phyloP scores from a whole-genome alignment of 2,888 invertebrate genomes.

The Strigamia maritima region DNA sequence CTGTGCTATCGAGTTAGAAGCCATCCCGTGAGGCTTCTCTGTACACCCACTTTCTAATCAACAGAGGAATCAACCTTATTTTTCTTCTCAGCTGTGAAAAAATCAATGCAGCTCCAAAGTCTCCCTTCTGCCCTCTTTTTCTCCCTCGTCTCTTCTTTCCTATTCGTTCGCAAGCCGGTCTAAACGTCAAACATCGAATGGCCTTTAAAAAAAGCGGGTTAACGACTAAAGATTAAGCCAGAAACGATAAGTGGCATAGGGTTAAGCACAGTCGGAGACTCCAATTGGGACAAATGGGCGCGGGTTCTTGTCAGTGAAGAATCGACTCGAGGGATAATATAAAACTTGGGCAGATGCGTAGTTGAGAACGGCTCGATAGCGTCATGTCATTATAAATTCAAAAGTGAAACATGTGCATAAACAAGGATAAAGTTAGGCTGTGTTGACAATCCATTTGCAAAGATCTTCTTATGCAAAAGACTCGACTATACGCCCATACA shows the following conservation, averaged over 20 bases:
- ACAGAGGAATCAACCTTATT: slow-evolving; percentile 17
- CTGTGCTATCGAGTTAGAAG: slow-evolving; percentile 24
- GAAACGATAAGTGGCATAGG: not conserved
- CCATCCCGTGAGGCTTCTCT: slow-evolving; percentile 15
- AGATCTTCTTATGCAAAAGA: slow-evolving; percentile 17
- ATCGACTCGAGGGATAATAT: not conserved
- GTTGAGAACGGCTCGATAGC: not conserved
- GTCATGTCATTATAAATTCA: not conserved
- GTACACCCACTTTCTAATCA: slow-evolving; percentile 25
- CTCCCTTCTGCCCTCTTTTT: not conserved
- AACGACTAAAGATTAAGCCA: slow-evolving; percentile 10
- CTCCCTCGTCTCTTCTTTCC: not conserved
- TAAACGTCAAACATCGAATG: slow-evolving; percentile 11
- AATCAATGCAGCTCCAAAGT: slow-evolving; percentile 16
- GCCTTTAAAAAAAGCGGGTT: not conserved
- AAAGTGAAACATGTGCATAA: slow-evolving; percentile 2
- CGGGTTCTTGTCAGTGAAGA: not conserved
- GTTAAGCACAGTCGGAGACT: slow-evolving; percentile 20
- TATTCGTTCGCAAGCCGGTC: not conserved
- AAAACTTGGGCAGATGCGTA: not conserved
- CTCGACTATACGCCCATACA: not conserved
- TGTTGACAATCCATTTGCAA: slow-evolving; percentile 25
- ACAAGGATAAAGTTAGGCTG: slow-evolving; percentile 7
- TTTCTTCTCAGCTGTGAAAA: slow-evolving; percentile 6
- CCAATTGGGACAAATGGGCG: slow-evolving; percentile 21